These are phyloP conservation scores for Triplophysa siluroides DNA, from an alignment of 2,113 vertebrate genomes.

Conservation along the genomic window DNA sequence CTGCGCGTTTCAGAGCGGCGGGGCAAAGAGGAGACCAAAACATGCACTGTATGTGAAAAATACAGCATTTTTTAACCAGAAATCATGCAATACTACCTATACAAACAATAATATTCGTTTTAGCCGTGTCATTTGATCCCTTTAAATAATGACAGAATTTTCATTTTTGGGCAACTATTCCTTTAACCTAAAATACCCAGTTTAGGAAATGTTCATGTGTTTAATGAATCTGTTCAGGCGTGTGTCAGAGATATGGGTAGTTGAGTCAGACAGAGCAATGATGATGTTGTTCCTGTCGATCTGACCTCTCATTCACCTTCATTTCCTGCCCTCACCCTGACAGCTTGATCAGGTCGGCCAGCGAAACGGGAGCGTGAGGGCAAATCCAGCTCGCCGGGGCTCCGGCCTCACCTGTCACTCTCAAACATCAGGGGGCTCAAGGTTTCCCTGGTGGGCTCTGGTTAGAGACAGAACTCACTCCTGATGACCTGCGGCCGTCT, in stretches of 20 bases:
- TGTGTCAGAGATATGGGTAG: neutral
- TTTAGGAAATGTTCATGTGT: neutral
- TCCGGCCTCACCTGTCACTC: conserved; percentile 68
- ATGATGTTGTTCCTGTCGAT: conserved; percentile 50
- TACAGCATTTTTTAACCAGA: too few relatives aligned
- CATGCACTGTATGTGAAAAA: too few relatives aligned
- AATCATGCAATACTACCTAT: too few relatives aligned
- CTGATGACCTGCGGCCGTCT: conserved; percentile 62
- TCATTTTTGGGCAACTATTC: too few relatives aligned
- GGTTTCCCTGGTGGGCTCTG: conserved; percentile 67
- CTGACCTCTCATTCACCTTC: conserved; percentile 18
- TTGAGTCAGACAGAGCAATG: conserved; percentile 27
- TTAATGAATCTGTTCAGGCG: neutral
- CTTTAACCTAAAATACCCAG: too few relatives aligned
- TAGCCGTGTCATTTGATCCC: too few relatives aligned
- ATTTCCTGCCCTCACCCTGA: conserved; percentile 30
- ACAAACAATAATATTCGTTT: too few relatives aligned
- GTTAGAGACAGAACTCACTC: conserved; percentile 66
- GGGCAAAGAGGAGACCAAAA: too few relatives aligned
- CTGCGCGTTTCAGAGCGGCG: too few relatives aligned
- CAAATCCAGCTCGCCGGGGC: conserved; percentile 48
- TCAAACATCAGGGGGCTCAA: conserved; percentile 50
- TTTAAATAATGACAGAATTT: too few relatives aligned
- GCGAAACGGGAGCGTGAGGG: neutral
- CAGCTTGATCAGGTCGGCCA: conserved; percentile 37